These are phyloP conservation scores for Molothrus ater DNA, from an alignment of 2,797 vertebrate species.

Conservation along the genomic window DNA sequence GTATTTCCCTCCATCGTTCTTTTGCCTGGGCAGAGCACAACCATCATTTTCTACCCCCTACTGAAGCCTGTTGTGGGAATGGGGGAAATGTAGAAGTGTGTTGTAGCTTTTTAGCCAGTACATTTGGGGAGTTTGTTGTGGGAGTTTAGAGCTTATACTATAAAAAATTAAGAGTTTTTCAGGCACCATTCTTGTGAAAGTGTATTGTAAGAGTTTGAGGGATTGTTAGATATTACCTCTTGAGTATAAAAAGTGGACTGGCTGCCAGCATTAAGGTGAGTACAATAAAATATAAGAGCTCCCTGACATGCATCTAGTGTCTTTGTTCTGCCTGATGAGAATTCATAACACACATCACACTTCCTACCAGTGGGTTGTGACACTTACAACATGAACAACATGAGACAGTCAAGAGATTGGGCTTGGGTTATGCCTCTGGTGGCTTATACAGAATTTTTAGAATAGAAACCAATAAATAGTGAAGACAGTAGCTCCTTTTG, in stretches of 20 bases:
- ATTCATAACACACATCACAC: background rate
- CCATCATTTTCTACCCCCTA: accelerated
- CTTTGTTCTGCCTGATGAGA: background rate
- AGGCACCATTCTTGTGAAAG: background rate
- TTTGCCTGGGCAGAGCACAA: background rate
- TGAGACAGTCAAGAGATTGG: background rate
- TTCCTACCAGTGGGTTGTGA: too few species aligned
- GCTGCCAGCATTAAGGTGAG: background rate
- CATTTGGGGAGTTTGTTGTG: background rate
- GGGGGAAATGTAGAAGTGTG: background rate
- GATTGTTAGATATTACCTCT: background rate
- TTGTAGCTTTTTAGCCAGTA: background rate
- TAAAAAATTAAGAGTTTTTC: background rate
- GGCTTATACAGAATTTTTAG: background rate
- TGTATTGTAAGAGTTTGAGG: background rate
- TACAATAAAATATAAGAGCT: background rate
- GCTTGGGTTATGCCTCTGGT: background rate
- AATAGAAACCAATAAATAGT: background rate
- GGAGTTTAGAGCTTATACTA: background rate
- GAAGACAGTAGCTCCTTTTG: background rate
- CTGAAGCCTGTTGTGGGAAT: background rate
- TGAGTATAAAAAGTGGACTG: background rate
- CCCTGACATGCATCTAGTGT: accelerated
- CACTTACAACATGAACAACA: background rate
- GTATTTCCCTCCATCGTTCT: accelerated